Evolutionary conservation across 2,888 invertebrate species (phyloP), one percentile per base, ranked within the genome.

Genomic region (Nephrotoma guestfalica): DNA sequence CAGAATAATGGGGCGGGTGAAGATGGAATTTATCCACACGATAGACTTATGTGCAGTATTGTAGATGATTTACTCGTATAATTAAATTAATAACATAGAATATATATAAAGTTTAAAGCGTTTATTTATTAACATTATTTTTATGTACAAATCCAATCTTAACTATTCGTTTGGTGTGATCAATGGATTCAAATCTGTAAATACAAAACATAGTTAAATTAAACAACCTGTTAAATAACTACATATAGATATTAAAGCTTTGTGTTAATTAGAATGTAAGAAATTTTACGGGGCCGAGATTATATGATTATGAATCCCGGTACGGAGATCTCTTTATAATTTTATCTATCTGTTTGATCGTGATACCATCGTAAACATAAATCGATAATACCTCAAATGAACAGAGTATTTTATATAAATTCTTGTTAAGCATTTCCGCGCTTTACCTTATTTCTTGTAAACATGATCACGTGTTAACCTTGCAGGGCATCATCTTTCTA

Each of bases 31-130:
- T 95, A 94, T 92, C 94, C 96, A 88, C 93, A 96, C 87, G 98
- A 98, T 92, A 94, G 96, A 89, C 95, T 98, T 89, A 98, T 98
- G 98, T 98, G 98, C 92, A 96, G 96, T 92, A 95, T 98, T 90
- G 96, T 98, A 87, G 98, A 98, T 92, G 83, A 84, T 40, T 84
- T 84, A 84, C 41, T 41, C 41, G 40, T 84, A 41, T 84, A 84
- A 84, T 84, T 41, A 84, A 84, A 84, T 11, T 41, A 84, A 84
- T 84, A 84, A 84, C 40, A 84, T 30, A 30, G 30, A 40, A 84
- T 84, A 84, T 84, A 41, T 84, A 11, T 15, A 41, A 41, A 41
- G 40, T 84, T 41, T 41, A 41, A 84, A 41, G 13, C 11, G 40
- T 84, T 84, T 84, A 84, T 84, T 41, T 84, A 84, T 84, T 11